Evolutionary conservation across 2,797 vertebrate genomes (phyloP).

Genomic region (Pipistrellus nathusii): DNA sequence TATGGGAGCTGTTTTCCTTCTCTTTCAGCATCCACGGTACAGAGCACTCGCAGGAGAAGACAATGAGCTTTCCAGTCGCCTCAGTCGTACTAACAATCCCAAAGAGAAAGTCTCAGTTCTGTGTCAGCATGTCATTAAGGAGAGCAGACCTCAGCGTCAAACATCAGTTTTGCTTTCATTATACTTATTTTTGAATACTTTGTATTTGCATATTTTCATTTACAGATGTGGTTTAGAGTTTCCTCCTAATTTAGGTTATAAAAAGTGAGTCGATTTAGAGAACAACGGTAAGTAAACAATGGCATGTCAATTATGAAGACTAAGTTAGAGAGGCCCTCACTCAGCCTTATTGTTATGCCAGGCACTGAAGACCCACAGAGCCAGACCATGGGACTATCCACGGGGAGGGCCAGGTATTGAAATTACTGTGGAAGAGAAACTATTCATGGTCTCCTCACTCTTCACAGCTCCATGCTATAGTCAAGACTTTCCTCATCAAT

Average conservation of each 20-base stretch:
- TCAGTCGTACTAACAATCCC: neutral
- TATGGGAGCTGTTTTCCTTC: neutral
- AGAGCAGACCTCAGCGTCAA: neutral
- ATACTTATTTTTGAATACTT: neutral
- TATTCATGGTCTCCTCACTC: neutral
- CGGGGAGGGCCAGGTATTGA: neutral
- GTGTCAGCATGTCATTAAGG: neutral
- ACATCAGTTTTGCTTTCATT: slow-evolving; percentile 9
- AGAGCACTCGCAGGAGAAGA: neutral
- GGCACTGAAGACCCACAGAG: neutral
- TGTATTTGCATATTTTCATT: neutral
- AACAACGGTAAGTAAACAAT: neutral
- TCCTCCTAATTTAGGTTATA: slow-evolving; percentile 49
- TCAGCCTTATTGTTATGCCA: neutral
- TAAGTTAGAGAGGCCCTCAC: neutral
- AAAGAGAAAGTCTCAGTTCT: neutral
- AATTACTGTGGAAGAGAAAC: neutral
- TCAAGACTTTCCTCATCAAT: neutral
- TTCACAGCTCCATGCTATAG: neutral
- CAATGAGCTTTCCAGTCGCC: neutral
- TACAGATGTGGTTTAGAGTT: slow-evolving; percentile 25
- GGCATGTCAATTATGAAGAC: neutral
- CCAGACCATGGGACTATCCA: neutral
- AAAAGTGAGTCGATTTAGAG: slow-evolving; percentile 4
- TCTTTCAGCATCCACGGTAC: neutral